Percentiles rank a stretch among this genome's conserved stretches.
Conservation (phyloP, 2,797 vertebrate species). For the Peromyscus melanophrys region DNA sequence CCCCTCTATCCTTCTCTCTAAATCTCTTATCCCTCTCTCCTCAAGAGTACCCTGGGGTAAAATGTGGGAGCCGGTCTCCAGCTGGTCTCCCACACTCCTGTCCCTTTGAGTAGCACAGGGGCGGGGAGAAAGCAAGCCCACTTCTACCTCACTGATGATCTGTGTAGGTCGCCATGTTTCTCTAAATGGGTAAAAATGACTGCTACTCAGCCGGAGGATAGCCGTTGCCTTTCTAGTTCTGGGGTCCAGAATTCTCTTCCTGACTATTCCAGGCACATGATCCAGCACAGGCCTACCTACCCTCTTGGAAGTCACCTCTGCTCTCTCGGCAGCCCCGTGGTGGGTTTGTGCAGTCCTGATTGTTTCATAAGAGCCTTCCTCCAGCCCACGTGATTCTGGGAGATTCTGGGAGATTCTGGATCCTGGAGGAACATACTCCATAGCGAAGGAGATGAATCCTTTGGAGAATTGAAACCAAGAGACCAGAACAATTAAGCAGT, state of each 20-base stretch:
- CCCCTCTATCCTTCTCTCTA: too few relatives aligned
- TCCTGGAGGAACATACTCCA: not conserved
- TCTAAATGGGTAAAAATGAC: not conserved
- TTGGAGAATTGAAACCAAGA: constrained; percentile 27
- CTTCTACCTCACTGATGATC: not conserved
- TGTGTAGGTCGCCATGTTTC: not conserved
- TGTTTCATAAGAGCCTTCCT: not conserved
- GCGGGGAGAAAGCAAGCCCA: not conserved
- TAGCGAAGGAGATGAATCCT: not conserved
- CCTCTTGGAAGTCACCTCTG: not conserved
- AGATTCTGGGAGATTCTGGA: constrained; percentile 9
- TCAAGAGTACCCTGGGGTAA: too few relatives aligned
- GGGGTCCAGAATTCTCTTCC: not conserved
- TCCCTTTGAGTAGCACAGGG: not conserved
- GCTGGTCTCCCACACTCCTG: not conserved
- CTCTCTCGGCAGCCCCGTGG: not conserved
- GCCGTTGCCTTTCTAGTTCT: not conserved
- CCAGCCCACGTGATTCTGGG: not conserved
- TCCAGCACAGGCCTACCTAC: not conserved
- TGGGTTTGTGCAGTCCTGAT: not conserved
- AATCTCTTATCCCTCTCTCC: too few relatives aligned
- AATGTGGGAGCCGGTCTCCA: too few relatives aligned
- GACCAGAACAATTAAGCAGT: not conserved
- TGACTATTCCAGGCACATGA: not conserved
- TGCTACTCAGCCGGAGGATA: too few relatives aligned